Percentiles rank a stretch among this genome's conserved stretches.
These are phyloP conservation scores for Paraescarpia echinospica DNA, from an alignment of 1,140 invertebrate genomes.

Conservation along the genomic window DNA sequence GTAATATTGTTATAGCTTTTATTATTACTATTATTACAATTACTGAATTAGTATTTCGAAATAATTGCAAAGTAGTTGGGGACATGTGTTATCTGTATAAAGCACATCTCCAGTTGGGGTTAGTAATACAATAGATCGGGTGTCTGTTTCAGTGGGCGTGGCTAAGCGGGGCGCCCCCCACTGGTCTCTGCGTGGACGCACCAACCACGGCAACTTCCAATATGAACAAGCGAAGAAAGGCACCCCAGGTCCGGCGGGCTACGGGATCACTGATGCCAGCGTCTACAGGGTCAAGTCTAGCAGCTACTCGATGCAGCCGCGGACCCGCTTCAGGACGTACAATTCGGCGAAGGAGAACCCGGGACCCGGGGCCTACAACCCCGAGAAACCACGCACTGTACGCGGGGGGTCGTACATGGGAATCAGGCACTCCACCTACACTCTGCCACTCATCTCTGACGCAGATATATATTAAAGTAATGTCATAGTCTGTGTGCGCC, in stretches of 20 bases:
- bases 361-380: constrained; percentile 29
- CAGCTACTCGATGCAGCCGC: constrained; percentile 25
- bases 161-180: constrained; percentile 16
- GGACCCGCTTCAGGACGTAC: constrained; percentile 27
- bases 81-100: too few relatives aligned
- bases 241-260: constrained; percentile 27
- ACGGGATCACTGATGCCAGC: constrained; percentile 20
- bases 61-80: too few relatives aligned
- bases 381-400: not conserved
- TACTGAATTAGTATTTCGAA: too few relatives aligned
- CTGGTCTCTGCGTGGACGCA: constrained; percentile 22
- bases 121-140: not conserved
- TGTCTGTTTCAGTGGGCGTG: not conserved
- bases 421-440: constrained; percentile 25
- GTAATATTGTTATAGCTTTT: too few relatives aligned
- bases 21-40: too few relatives aligned
- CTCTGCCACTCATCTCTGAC: constrained; percentile 29
- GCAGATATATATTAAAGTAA: not conserved
- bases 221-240: constrained; percentile 17
- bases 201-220: constrained; percentile 23
- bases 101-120: too few relatives aligned
- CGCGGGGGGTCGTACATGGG: constrained; percentile 28
- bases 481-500: not conserved
- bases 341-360: constrained; percentile 28
- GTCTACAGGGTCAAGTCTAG: constrained; percentile 15